Evolutionary conservation across 2,888 invertebrate genomes (phyloP).

Genomic region (Apomyelois bistriatella): DNA sequence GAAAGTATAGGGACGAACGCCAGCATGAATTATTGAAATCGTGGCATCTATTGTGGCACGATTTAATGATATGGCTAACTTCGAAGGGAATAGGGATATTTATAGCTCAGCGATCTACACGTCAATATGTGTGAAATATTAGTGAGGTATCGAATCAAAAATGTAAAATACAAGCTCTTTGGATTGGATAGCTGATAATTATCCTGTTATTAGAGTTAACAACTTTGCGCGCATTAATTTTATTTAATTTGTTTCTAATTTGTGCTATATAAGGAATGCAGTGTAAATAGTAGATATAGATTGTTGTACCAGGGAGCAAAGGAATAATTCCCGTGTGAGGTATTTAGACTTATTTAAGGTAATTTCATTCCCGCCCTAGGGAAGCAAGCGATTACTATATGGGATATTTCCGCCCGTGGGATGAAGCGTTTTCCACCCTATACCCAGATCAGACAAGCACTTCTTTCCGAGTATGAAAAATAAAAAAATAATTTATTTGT

Average conservation of each 20-base stretch:
- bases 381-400: no score
- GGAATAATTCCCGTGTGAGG: no score
- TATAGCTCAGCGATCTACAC: conserved; percentile 14
- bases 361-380: no score
- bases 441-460: no score
- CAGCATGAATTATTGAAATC: conserved; percentile 55
- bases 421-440: no score
- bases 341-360: no score
- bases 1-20: conserved; percentile 46
- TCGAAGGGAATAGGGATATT: conserved; percentile 22
- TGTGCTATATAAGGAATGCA: not conserved
- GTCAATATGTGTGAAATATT: conserved; percentile 9
- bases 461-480: no score
- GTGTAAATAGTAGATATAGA: no score
- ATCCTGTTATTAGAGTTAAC: not conserved
- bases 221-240: not conserved
- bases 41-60: conserved; percentile 39
- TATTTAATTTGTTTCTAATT: not conserved
- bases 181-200: not conserved
- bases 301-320: no score
- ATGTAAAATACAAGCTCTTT: not conserved
- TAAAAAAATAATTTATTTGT: no score
- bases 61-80: conserved; percentile 50
- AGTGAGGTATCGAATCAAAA: conserved; percentile 3
- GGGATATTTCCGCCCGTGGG: no score